Conservation (phyloP, 2,888 invertebrate species). For the Cephus runcator region DNA sequence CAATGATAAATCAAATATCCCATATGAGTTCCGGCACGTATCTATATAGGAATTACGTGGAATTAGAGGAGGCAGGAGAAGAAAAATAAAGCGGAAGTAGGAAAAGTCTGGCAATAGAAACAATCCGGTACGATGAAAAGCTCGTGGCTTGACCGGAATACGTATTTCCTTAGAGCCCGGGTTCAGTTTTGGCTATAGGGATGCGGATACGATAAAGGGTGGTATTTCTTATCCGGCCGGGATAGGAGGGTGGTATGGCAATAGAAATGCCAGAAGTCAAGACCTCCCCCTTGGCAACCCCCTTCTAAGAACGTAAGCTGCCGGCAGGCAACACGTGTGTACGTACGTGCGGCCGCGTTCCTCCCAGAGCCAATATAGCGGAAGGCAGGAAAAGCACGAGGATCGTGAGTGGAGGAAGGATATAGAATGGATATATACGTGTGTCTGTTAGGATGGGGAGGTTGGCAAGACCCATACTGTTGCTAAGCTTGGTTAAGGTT, state of each 20-base stretch:
- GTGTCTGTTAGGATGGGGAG: background rate
- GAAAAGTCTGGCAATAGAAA: background rate
- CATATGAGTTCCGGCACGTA: background rate
- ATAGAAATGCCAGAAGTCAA: background rate
- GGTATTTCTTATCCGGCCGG: background rate
- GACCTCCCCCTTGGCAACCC: too few species aligned
- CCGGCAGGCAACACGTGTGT: constrained; percentile 48
- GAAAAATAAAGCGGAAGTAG: background rate
- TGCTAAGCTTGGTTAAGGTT: background rate
- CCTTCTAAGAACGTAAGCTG: background rate
- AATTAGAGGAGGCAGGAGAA: background rate
- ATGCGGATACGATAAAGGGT: background rate
- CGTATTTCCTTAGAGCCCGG: background rate
- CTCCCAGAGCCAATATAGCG: constrained; percentile 38
- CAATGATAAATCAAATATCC: background rate
- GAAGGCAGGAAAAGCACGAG: background rate
- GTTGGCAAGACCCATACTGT: background rate
- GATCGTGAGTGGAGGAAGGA: background rate
- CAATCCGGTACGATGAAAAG: background rate
- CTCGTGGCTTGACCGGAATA: background rate
- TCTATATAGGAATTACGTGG: background rate
- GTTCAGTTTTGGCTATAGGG: background rate
- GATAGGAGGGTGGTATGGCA: background rate
- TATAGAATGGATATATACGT: background rate
- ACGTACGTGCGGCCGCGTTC: constrained; percentile 36